Evolutionary conservation across 2,797 vertebrate species (phyloP), one percentile per base, ranked within the genome.

Genomic region (Intellagama lesueurii): DNA sequence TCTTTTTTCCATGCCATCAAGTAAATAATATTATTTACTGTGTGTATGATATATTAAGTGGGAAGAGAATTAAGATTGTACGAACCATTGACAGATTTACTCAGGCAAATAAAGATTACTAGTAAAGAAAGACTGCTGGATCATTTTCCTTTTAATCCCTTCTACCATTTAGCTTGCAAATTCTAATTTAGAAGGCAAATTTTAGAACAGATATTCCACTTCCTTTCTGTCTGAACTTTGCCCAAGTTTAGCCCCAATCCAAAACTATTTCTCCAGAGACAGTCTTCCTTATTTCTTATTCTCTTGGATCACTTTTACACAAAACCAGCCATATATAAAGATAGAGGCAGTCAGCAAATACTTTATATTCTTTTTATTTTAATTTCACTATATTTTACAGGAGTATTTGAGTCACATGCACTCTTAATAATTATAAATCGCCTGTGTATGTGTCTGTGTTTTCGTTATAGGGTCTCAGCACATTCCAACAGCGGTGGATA

Each of bases 401-500:
- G 90, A 92, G 81, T 28, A 30, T 79, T 94, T 93, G 91, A 92
- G 90, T 91, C 92, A 91, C 86, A 91, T 87, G 90, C 87, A 90
- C 30, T 72, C 35, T 70, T 79, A 30, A 76, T 22, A 91, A 87
- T 92, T 84, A 91, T 78, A 88, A 92, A 91, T 7, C 32, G 22
- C 69, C 11, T 60, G 8, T 49, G 40, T 49, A 7, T 49, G 40
- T 5, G 11, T 66, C 35, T n/a, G 26, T 72, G 81, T 47, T 28
- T 44, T 89, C 83, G 2, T 66, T 77, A 93, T 92, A 94, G 91
- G 69, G 52, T 76, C 85, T 91, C 85, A 80, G 92, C 87, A 86
- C 88, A 85, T 94, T 92, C 69, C 80, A 90, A 83, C 28, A 86
- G 88, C 32, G 52, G 69, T 16, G 32, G 60, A 60, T 86, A 80